These are phyloP conservation scores for Conus canariensis DNA, from an alignment of 2,888 invertebrate genomes.

Conservation along the genomic window DNA sequence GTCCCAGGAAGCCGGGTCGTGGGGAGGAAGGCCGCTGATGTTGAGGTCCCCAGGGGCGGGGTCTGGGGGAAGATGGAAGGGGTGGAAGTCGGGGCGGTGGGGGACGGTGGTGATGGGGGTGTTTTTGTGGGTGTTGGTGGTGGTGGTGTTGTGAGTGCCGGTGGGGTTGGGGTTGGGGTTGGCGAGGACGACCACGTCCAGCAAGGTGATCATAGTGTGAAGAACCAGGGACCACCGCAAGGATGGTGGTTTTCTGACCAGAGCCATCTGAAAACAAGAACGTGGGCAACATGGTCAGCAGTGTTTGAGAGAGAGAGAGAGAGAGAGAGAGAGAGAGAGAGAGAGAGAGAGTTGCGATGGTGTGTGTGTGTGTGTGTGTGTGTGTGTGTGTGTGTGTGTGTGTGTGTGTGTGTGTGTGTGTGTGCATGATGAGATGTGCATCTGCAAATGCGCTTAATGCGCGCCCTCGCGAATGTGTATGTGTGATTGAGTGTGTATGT, in stretches of 20 bases:
- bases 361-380: not conserved
- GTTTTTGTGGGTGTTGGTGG: not conserved
- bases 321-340: no score
- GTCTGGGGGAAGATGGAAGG: not conserved
- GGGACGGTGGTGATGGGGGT: not conserved
- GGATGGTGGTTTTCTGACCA: not conserved
- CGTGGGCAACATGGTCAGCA: not conserved
- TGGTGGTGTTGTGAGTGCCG: not conserved
- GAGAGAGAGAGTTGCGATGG: no score
- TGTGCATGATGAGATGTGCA: not conserved
- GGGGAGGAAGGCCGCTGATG: not conserved
- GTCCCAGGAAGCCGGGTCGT: not conserved
- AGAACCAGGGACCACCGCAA: not conserved
- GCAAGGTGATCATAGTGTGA: not conserved
- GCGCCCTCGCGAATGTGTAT: no score
- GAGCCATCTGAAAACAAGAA: not conserved
- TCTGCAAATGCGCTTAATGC: no score
- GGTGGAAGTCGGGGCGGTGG: not conserved
- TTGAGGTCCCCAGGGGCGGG: not conserved
- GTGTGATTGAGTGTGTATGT: no score
- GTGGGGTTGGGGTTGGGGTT: not conserved
- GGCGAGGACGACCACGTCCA: not conserved
- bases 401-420: conserved; percentile 29
- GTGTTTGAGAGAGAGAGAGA: no score
- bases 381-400: conserved; percentile 29